phyloP scores from a whole-genome alignment of 2,113 vertebrate genomes.

The Brienomyrus brachyistius region DNA sequence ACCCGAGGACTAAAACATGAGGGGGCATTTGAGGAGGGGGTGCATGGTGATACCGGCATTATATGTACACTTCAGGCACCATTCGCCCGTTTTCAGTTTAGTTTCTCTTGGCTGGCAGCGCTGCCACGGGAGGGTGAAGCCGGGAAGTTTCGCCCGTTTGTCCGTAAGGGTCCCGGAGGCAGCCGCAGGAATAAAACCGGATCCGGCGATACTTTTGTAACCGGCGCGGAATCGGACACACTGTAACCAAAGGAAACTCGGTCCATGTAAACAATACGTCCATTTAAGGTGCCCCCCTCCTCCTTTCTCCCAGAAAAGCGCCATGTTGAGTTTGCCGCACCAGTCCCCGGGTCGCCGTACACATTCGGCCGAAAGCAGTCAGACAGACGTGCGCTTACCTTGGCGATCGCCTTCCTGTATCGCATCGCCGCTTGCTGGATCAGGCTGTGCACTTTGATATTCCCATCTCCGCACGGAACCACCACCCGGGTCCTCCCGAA shows the following conservation, averaged over 20 bases:
- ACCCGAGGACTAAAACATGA: not conserved
- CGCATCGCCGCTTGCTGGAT: constrained; percentile 85
- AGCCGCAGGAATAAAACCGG: not conserved
- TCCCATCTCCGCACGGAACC: constrained; percentile 87
- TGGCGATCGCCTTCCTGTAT: constrained; percentile 86
- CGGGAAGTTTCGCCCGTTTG: not conserved
- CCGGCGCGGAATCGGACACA: not conserved
- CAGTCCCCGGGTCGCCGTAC: constrained; percentile 14
- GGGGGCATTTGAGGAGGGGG: not conserved
- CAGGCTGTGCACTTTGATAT: constrained; percentile 75
- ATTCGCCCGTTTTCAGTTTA: not conserved
- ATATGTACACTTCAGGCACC: not conserved
- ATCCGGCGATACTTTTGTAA: not conserved
- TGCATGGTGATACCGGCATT: not conserved
- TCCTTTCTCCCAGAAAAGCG: constrained; percentile 45
- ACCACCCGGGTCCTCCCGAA: constrained; percentile 91
- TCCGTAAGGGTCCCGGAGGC: not conserved
- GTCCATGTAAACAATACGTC: not conserved
- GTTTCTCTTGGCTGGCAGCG: not conserved
- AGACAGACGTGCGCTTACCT: constrained; percentile 64
- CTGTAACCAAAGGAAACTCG: not conserved
- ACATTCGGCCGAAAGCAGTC: constrained; percentile 5
- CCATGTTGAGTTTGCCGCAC: constrained; percentile 54
- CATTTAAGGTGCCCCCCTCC: constrained; percentile 4
- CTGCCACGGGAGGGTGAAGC: not conserved